Evolutionary conservation across 2,113 vertebrate genomes (phyloP).

Genomic region (Chloropsis cyanopogon): DNA sequence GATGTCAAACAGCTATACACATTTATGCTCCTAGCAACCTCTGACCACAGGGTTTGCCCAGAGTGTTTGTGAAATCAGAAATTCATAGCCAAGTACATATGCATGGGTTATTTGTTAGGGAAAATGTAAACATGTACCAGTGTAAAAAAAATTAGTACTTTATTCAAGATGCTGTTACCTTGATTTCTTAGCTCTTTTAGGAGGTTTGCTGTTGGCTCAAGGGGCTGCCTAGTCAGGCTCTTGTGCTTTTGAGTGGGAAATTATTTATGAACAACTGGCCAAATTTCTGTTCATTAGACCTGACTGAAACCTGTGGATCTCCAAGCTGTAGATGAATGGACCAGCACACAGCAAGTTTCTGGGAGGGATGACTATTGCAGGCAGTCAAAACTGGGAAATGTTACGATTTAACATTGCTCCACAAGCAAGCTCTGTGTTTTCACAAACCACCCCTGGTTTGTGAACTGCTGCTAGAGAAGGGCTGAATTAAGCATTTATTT

Average conservation of each 20-base stretch:
- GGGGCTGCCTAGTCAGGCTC: not conserved
- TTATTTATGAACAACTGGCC: not conserved
- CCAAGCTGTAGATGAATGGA: not conserved
- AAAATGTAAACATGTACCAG: not conserved
- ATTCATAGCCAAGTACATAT: not conserved
- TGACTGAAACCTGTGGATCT: not conserved
- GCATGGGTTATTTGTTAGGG: not conserved
- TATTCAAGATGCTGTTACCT: not conserved
- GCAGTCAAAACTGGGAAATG: not conserved
- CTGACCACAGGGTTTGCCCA: not conserved
- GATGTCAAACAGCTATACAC: not conserved
- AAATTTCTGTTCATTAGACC: not conserved
- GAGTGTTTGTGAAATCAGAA: not conserved
- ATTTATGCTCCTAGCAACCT: not conserved
- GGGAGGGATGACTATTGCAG: not conserved
- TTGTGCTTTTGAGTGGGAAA: not conserved
- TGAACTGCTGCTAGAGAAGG: not conserved
- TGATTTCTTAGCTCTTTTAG: not conserved
- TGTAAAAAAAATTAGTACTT: not conserved
- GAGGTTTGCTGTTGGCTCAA: not conserved
- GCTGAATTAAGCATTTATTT: conserved; percentile 23
- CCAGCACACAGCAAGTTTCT: not conserved
- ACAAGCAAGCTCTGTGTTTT: not conserved
- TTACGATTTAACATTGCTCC: not conserved
- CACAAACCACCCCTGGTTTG: not conserved